phyloP scores from a whole-genome alignment of 37 sponge, comb jelly and placozoan species.

The Petrosia ficiformis region DNA sequence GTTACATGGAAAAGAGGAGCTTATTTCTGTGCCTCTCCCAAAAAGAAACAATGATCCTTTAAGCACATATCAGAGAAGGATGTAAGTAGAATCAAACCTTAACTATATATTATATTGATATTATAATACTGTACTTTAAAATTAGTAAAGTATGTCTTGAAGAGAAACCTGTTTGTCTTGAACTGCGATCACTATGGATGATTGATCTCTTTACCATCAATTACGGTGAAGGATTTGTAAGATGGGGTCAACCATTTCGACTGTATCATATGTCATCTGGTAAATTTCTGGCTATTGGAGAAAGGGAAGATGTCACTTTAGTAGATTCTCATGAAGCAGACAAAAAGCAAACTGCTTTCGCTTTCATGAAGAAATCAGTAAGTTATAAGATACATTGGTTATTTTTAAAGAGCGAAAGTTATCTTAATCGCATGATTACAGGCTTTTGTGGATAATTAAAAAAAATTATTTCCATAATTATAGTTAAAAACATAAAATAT shows the following conservation, averaged over 20 bases:
- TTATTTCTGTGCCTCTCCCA: conserved; percentile 16
- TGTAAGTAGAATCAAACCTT: neutral
- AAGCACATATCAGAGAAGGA: neutral
- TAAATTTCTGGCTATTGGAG: conserved; percentile 50
- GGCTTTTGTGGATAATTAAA: too few species aligned
- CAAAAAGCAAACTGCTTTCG: conserved; percentile 27
- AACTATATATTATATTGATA: neutral
- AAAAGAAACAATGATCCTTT: neutral
- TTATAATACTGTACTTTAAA: neutral
- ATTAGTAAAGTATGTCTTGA: conserved; percentile 30
- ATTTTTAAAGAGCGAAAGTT: too few species aligned
- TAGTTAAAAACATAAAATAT: neutral
- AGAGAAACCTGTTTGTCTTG: neutral
- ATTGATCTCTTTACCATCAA: conserved; percentile 63
- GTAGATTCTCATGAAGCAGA: conserved; percentile 19
- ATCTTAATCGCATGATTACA: too few species aligned
- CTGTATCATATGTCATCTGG: conserved; percentile 79
- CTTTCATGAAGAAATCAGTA: conserved; percentile 24
- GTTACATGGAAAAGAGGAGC: conserved; percentile 42
- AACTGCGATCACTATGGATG: conserved; percentile 74
- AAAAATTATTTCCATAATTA: too few species aligned
- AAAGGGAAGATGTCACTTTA: neutral
- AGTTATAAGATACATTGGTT: too few species aligned
- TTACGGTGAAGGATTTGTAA: conserved; percentile 69
- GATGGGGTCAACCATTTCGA: conserved; percentile 84